Conservation (phyloP, 2,888 invertebrate species). For the Subacronicta megacephala region DNA sequence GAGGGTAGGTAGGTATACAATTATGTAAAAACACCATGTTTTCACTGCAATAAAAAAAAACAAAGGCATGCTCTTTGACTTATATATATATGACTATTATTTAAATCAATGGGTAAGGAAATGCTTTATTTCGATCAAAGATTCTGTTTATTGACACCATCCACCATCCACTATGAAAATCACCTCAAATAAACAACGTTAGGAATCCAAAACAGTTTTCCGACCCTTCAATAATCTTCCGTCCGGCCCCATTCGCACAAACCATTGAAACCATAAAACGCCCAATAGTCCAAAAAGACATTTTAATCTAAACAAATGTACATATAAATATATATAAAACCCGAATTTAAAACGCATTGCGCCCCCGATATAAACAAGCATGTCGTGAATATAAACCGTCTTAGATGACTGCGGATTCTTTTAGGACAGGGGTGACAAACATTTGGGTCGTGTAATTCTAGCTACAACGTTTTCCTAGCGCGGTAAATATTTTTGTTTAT, state of each 20-base stretch:
- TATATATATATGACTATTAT: too few relatives aligned
- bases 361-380: conserved; percentile 49
- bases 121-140: too few relatives aligned
- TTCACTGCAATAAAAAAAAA: too few relatives aligned
- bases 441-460: background rate
- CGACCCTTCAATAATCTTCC: conserved; percentile 2
- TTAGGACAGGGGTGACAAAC: conserved; percentile 20
- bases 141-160: too few relatives aligned
- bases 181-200: background rate
- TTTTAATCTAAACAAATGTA: conserved; percentile 62
- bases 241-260: background rate
- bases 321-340: conserved; percentile 60
- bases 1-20: too few relatives aligned
- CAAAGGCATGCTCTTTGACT: too few relatives aligned
- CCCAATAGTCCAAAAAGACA: conserved; percentile 29
- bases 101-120: too few relatives aligned
- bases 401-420: conserved; percentile 50
- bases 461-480: background rate
- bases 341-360: conserved; percentile 62
- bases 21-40: too few relatives aligned
- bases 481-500: too few relatives aligned
- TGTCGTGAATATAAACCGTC: conserved; percentile 74
- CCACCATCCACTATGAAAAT: background rate
- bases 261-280: conserved; percentile 25
- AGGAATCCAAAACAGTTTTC: background rate